Evolutionary conservation across 2,113 vertebrate species (phyloP), one percentile per base, ranked within the genome.

Genomic region (Cynocephalus volans): DNA sequence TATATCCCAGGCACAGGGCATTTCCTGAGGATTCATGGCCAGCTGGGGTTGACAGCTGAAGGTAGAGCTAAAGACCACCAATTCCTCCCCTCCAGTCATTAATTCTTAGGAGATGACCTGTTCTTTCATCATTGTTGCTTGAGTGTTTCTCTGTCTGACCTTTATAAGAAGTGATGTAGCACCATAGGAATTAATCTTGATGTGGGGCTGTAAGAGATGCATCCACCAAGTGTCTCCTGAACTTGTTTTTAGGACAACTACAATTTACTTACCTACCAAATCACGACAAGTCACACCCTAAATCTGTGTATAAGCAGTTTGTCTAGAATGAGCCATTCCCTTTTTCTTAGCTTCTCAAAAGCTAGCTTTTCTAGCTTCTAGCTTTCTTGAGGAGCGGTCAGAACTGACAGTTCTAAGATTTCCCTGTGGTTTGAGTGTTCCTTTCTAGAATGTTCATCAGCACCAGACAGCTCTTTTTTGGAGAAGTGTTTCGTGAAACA

Each of bases 141-240:
- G 93, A 96, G 50, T 64, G 62, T 97, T 95, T 93, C 90, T 90
- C 75, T 21, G 13, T 65, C 69, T 98, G 97, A 98, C 93, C 96
- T 96, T 97, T 98, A 54, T 98, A 90, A 77, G 97, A 98, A 97
- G 94, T 96, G 90, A 97, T 95, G 95, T 95, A 88, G 89, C 82
- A 93, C 84, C 36, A 52, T 18, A 70, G 9, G 15, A 97, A 97
- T 97, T 95, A 94, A 97, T 97, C 72, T 79, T 83, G 58, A 62
- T 52, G 1, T 19, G 65, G 70, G 69, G 48, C 60, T 83, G 67
- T 60, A 90, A 48, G 95, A 70, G 50, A 90, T 85, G 76, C n/a
- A 45, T 54, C 70, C 0, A 2, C 28, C 70, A 84, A 21, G 2
- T 48, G 52, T 31, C 50, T 72, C 48, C 60, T 67, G 62, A 91